Conservation (phyloP, 2,888 invertebrate genomes). For the Patella pellucida region DNA sequence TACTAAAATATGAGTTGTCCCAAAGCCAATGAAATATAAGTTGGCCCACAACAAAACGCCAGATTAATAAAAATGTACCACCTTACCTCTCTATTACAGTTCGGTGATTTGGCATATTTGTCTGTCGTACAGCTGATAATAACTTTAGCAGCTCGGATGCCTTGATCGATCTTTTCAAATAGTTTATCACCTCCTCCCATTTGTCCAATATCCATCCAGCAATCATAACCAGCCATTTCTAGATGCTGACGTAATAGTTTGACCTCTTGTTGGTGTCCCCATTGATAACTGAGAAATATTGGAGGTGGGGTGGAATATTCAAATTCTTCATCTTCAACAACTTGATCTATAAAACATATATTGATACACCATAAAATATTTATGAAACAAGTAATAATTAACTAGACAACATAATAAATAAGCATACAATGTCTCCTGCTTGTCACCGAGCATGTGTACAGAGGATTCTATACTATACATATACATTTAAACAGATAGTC, state of each 20-base stretch:
- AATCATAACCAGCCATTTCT: constrained; percentile 63
- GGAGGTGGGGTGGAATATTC: constrained; percentile 42
- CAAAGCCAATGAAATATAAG: no score
- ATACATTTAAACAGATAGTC: neutral
- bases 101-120: constrained; percentile 67
- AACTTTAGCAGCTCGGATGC: constrained; percentile 64
- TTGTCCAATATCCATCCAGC: constrained; percentile 70
- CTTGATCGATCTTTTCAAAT: constrained; percentile 67
- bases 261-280: constrained; percentile 66
- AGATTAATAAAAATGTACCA: no score
- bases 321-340: constrained; percentile 48
- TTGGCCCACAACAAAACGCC: no score
- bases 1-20: no score
- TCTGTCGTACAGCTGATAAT: constrained; percentile 61
- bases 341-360: neutral
- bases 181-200: constrained; percentile 70
- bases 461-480: no score
- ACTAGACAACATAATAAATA: no score
- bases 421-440: no score
- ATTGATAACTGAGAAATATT: constrained; percentile 65
- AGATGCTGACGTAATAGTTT: constrained; percentile 62
- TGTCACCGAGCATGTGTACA: no score
- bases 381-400: no score
- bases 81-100: constrained; percentile 67
- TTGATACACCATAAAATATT: no score